Conservation (phyloP, 2,113 vertebrate genomes). For the Peucedramus taeniatus region DNA sequence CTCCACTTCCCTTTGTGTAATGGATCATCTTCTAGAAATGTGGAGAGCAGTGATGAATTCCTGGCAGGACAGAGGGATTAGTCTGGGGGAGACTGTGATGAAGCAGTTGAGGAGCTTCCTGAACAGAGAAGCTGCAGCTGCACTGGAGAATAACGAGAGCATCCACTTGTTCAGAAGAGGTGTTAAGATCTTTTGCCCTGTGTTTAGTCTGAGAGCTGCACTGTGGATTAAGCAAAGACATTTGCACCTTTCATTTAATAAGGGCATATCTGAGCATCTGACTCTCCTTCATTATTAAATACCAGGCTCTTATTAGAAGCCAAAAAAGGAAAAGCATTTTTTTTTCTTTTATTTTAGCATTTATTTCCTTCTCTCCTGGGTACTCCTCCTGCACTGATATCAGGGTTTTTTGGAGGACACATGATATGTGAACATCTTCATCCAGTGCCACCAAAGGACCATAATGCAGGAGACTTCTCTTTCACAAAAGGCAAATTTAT, state of each 20-base stretch:
- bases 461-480: not conserved
- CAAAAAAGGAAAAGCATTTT: not conserved
- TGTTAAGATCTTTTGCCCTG: not conserved
- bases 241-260: not conserved
- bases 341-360: not conserved
- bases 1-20: not conserved
- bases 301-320: not conserved
- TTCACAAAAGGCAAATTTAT: not conserved
- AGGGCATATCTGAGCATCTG: not conserved
- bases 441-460: not conserved
- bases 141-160: not conserved
- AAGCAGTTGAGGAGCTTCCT: constrained; percentile 5
- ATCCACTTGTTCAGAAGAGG: not conserved
- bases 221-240: constrained; percentile 8
- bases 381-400: not conserved
- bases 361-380: not conserved
- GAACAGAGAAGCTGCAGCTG: constrained; percentile 25
- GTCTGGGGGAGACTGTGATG: not conserved
- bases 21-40: not conserved
- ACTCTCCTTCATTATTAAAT: constrained; percentile 8
- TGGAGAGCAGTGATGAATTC: not conserved
- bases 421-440: not conserved
- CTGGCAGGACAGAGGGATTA: not conserved
- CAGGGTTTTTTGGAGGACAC: not conserved
- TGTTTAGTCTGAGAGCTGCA: not conserved